Evolutionary conservation across 2,888 invertebrate genomes (phyloP).

Genomic region (Orthosia cruda): DNA sequence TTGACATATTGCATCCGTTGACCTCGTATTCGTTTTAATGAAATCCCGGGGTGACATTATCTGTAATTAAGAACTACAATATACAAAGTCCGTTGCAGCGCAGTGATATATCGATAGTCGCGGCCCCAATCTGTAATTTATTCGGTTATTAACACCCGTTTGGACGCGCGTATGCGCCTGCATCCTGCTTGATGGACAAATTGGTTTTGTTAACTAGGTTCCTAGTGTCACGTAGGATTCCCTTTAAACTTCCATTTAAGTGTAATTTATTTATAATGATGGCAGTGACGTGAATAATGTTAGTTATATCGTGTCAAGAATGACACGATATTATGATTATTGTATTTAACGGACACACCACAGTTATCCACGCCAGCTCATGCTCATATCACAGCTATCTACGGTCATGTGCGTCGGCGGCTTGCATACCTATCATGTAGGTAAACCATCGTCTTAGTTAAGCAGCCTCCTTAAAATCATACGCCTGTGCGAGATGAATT

Average conservation of each 20-base stretch:
- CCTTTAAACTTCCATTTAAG: not conserved
- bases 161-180: constrained; percentile 51
- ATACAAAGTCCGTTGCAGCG: constrained; percentile 22
- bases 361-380: not conserved
- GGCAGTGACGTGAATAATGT: not conserved
- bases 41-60: constrained; percentile 42
- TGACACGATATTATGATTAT: not conserved
- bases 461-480: not conserved
- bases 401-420: not conserved
- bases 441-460: not conserved
- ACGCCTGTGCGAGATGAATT: too few species aligned
- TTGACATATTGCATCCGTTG: constrained; percentile 51
- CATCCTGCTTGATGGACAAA: constrained; percentile 57
- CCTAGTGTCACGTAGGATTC: constrained; percentile 62
- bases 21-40: constrained; percentile 51
- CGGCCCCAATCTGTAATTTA: constrained; percentile 27
- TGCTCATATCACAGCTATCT: not conserved
- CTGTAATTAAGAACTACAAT: constrained; percentile 46
- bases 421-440: not conserved
- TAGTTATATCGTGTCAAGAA: constrained; percentile 2
- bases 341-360: constrained; percentile 1
- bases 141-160: constrained; percentile 41
- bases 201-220: constrained; percentile 65
- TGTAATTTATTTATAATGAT: not conserved
- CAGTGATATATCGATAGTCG: constrained; percentile 32